Base-by-base conservation (phyloP, 2,113 vertebrate genomes). In the Struthio camelus region DNA sequence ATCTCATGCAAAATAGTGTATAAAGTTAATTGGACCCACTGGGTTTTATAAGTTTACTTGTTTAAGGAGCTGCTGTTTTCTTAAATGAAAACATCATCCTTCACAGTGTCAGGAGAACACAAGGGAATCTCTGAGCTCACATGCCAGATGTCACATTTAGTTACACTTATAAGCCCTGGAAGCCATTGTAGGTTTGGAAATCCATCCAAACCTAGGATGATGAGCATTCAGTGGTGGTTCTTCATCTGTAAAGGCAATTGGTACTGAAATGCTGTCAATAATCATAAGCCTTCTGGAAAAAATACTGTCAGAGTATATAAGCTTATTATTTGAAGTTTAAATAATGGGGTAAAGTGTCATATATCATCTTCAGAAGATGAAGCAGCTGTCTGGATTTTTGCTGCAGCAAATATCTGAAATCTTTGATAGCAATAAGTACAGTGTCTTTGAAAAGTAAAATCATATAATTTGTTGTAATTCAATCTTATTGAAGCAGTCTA, bases 11-110 rank as follows among this genome's bases (percentile, higher is more conserved):
- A 90, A 95, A 71, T 34, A 66, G 58, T 70, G 22, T 91, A 48
- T 85, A 16, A 91, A 80, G 50, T 80, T 93, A 92, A 94, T 91
- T 96, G 75, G 44, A 90, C 66, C 30, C 70, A 25, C 32, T 87
- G 85, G 42, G 38, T 85, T 93, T 94, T 89, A 22, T 40, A 86
- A 15, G 15, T 53, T 89, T 51, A 25, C 27, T 80, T 50, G 42
- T 94, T 40, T 79, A 46, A 79, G 83, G 28, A 19, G 23, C 72
- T 79, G 67, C 54, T 86, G 44, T 70, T 94, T 78, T 80, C 79
- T 67, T 80, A 58, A 92, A 84, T 92, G 82, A 73, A 90, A 89
- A 77, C 65, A 62, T 93, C 78, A 73, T 87, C 73, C 62, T 85
- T 93, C 71, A 93, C 69, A 76, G 8, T 90, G 72, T 81, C 81